Percentiles rank a stretch among this genome's conserved stretches.
These are phyloP conservation scores for Parascotia fuliginaria DNA, from an alignment of 2,888 invertebrate species.

Conservation along the genomic window DNA sequence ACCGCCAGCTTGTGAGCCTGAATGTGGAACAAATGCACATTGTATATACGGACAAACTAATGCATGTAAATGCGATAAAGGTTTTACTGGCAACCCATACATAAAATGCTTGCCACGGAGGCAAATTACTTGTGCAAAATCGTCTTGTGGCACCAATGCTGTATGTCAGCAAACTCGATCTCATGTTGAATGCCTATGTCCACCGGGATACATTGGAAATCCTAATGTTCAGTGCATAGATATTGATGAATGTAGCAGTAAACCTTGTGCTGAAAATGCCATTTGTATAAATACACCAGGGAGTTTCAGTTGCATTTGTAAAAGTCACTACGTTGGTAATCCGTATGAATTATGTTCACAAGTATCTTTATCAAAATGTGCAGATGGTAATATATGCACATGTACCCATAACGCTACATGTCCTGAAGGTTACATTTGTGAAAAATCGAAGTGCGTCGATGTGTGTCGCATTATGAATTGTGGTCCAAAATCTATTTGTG, in stretches of 20 bases:
- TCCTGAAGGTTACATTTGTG: conserved; percentile 91
- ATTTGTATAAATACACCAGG: conserved; percentile 96
- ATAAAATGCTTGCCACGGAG: conserved; percentile 90
- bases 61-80: conserved; percentile 93
- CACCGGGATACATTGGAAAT: conserved; percentile 93
- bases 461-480: conserved; percentile 91
- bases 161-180: conserved; percentile 91
- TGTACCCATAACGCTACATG: conserved; percentile 90
- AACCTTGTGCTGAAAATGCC: conserved; percentile 93
- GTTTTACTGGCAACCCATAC: conserved; percentile 95
- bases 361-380: conserved; percentile 89
- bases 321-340: conserved; percentile 93
- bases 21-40: conserved; percentile 93
- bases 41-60: conserved; percentile 93
- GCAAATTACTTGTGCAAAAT: conserved; percentile 89
- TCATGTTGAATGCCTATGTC: conserved; percentile 93
- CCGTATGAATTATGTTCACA: conserved; percentile 93
- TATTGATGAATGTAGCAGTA: conserved; percentile 92
- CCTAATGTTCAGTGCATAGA: conserved; percentile 94
- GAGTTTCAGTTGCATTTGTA: conserved; percentile 95
- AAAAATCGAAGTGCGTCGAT: conserved; percentile 90
- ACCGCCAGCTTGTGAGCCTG: conserved; percentile 92
- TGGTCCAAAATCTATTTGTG: conserved; percentile 93
- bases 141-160: conserved; percentile 91
- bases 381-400: conserved; percentile 88